phyloP scores from a whole-genome alignment of 2,888 invertebrate genomes.

The Orchesellides sinensis region DNA sequence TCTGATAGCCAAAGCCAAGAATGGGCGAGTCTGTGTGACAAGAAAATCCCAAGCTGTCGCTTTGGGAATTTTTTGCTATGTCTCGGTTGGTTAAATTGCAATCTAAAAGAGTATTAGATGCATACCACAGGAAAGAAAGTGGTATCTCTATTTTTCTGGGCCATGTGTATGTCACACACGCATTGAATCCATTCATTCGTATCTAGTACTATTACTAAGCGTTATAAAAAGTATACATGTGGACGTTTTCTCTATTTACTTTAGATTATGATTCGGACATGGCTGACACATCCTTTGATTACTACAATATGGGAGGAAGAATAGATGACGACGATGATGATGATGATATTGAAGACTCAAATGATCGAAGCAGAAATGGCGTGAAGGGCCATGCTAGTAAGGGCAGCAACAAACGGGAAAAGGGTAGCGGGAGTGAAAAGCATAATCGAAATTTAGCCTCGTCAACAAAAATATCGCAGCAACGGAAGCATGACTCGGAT shows the following conservation, averaged over 20 bases:
- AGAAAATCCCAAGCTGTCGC: slow-evolving; percentile 52
- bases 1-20: not conserved
- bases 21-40: slow-evolving; percentile 13
- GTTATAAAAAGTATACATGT: not conserved
- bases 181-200: slow-evolving; percentile 29
- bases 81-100: slow-evolving; percentile 39
- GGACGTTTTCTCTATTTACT: slow-evolving; percentile 26
- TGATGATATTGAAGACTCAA: slow-evolving; percentile 31
- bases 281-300: slow-evolving; percentile 36
- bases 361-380: slow-evolving; percentile 9
- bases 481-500: slow-evolving; percentile 30
- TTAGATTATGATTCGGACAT: slow-evolving; percentile 40
- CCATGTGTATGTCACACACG: slow-evolving; percentile 1
- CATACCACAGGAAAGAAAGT: not conserved
- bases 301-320: slow-evolving; percentile 34
- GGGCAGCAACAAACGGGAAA: slow-evolving; percentile 18
- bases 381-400: not conserved
- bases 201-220: not conserved
- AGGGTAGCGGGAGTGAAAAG: slow-evolving; percentile 27
- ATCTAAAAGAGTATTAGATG: slow-evolving; percentile 24
- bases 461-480: slow-evolving; percentile 43
- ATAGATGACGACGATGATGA: slow-evolving; percentile 25
- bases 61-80: slow-evolving; percentile 26
- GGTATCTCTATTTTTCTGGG: slow-evolving; percentile 8
- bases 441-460: slow-evolving; percentile 38